Evolutionary conservation across 92 coral and sea anemone genomes (phyloP).

Genomic region (Zoanthus gigantus): DNA sequence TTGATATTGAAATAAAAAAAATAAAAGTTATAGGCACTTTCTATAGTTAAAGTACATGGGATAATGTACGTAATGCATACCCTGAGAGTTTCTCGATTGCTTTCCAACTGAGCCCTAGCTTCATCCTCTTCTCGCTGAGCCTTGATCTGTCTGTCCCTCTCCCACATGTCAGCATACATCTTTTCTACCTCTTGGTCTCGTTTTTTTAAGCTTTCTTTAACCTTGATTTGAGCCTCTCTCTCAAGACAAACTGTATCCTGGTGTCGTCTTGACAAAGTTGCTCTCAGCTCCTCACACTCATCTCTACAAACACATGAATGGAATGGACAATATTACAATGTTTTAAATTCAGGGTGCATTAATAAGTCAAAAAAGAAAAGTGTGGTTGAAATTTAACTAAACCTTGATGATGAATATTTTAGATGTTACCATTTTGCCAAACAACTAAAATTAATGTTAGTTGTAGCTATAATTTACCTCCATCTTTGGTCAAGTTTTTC

Average conservation of each 20-base stretch:
- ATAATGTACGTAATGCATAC: conserved; percentile 40
- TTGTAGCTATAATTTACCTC: conserved; percentile 70
- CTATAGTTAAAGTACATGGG: too few relatives aligned
- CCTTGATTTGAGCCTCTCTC: conserved; percentile 83
- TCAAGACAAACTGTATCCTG: conserved; percentile 94
- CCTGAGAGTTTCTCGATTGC: conserved; percentile 90
- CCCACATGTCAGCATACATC: conserved; percentile 97
- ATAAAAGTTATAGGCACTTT: too few relatives aligned
- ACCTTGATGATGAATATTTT: too few relatives aligned
- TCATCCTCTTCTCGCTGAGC: conserved; percentile 84
- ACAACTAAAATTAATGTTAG: too few relatives aligned
- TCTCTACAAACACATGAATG: conserved; percentile 54
- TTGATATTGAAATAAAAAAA: too few relatives aligned
- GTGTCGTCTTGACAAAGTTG: conserved; percentile 83
- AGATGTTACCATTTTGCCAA: too few relatives aligned
- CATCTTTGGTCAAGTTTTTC: conserved; percentile 96
- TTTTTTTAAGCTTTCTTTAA: conserved; percentile 83
- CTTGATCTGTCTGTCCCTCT: conserved; percentile 79
- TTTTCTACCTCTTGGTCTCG: conserved; percentile 82
- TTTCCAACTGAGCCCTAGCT: conserved; percentile 87
- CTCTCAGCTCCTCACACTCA: conserved; percentile 95
- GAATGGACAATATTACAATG: not conserved
- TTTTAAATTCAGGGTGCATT: not conserved
- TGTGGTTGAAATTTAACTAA: too few relatives aligned
- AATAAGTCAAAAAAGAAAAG: too few relatives aligned